These are phyloP conservation scores for Campoplex nolae DNA, from an alignment of 2,888 invertebrate genomes.

Conservation along the genomic window DNA sequence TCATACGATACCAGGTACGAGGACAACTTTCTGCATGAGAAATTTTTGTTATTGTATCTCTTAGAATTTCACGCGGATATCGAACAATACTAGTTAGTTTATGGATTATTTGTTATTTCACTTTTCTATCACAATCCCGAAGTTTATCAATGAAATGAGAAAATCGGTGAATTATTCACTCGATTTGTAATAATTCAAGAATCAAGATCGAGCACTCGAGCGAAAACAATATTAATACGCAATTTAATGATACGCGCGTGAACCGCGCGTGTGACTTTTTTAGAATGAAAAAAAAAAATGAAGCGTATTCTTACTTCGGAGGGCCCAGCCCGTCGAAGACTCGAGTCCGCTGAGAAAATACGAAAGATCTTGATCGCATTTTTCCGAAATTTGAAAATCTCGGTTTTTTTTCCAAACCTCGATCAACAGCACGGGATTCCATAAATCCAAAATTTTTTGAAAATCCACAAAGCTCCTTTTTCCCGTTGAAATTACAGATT, in stretches of 20 bases:
- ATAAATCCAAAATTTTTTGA: constrained; percentile 72
- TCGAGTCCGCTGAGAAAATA: constrained; percentile 84
- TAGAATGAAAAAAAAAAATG: not conserved
- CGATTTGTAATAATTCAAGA: too few relatives aligned
- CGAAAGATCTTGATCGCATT: constrained; percentile 85
- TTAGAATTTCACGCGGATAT: constrained; percentile 3
- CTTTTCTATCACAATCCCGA: not conserved
- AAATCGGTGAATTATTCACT: too few relatives aligned
- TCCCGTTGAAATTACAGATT: not conserved
- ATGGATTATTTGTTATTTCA: not conserved
- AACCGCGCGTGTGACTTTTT: too few relatives aligned
- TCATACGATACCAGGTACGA: not conserved
- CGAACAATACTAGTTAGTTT: not conserved
- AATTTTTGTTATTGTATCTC: not conserved
- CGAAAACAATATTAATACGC: too few relatives aligned
- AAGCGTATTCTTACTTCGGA: constrained; percentile 84
- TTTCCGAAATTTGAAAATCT: constrained; percentile 84
- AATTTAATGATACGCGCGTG: too few relatives aligned
- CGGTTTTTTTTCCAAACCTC: constrained; percentile 80
- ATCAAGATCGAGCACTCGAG: too few relatives aligned
- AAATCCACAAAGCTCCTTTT: constrained; percentile 51
- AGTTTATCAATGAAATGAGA: too few relatives aligned
- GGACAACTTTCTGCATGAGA: constrained; percentile 37
- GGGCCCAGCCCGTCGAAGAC: constrained; percentile 86
- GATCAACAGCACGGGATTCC: constrained; percentile 72